Base-by-base conservation (phyloP, 1,140 invertebrate genomes). In the Protaetia brevitarsis region DNA sequence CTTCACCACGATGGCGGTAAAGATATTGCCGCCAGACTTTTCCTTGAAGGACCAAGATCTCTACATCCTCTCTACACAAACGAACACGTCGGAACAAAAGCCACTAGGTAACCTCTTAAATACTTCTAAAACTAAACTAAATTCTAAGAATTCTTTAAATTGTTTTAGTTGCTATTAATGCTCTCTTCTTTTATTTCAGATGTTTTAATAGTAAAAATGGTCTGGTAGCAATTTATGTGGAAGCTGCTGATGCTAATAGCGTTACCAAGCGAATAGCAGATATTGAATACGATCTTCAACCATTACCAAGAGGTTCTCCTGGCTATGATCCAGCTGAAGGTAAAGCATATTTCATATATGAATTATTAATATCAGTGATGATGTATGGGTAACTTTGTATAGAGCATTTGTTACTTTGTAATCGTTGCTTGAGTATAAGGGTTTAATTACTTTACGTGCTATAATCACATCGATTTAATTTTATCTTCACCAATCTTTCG, bases 181-280 rank as follows among this genome's bases (percentile, higher is more conserved):
- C 45, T 45, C 10, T 23, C 28, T 29, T 8, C 36, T 65, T 51
- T 66, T 63, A 27, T 73, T 72, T 41, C 63, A 77, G 80, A 8
- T 89, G 88, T 73, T 91, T 92, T 78, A 82, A 85, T 6, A 89
- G 88, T 57, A 81, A 85, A 13, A 82, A 84, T 23, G 87, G 86
- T 21, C 83, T 86, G 31, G 88, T 86, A 0, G 89, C 89, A 0
- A 80, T 92, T 0, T 93, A 89, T 73, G 86, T 92, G 5, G 90
- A 92, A 72, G 85, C 82, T 73, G 66, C 75, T 16, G 74, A 73
- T 29, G 71, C 66, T 45, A 78, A 81, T 1, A 77, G 80, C 1
- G 74, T 82, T 0, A 75, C 77, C 21, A 80, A 81, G 66, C 77
- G 84, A 64, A 77, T 83, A 7, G 85, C 86, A 0, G 81, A 82